Conservation (phyloP, 2,113 vertebrate species). For the Paramisgurnus dabryanus region DNA sequence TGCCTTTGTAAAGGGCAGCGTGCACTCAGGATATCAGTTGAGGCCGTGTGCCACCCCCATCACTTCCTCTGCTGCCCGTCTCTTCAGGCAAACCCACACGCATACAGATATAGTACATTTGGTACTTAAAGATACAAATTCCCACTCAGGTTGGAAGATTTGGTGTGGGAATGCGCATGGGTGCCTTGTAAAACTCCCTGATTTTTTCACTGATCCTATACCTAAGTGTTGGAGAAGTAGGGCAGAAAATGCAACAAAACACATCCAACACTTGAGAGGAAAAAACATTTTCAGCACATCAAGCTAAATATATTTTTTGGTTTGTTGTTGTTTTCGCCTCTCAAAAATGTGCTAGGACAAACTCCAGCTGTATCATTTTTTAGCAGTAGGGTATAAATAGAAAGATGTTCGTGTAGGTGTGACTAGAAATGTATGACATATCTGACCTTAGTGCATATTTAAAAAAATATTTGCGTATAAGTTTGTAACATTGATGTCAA, state of each 20-base stretch:
- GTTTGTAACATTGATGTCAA: too few species aligned
- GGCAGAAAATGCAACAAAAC: neutral
- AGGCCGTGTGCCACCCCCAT: conserved; percentile 41
- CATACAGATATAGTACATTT: conserved; percentile 43
- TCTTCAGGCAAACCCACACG: conserved; percentile 38
- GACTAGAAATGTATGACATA: too few species aligned
- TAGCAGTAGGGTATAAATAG: neutral
- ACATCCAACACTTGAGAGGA: neutral
- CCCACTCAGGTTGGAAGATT: conserved; percentile 27
- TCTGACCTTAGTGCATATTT: too few species aligned
- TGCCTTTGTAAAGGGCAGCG: conserved; percentile 75
- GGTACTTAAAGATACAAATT: conserved; percentile 38
- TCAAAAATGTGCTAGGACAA: neutral
- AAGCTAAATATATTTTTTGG: neutral
- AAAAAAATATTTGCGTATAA: too few species aligned
- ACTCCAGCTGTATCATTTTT: neutral
- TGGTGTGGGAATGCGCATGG: neutral
- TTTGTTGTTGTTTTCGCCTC: neutral
- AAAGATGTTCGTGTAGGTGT: neutral
- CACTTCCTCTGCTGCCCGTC: conserved; percentile 36
- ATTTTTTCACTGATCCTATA: neutral
- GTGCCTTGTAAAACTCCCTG: neutral
- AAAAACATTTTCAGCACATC: neutral
- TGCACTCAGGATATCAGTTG: conserved; percentile 66
- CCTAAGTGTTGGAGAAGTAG: too few species aligned